Evolutionary conservation across 2,113 vertebrate genomes (phyloP).

Genomic region (Camarhynchus parvulus): DNA sequence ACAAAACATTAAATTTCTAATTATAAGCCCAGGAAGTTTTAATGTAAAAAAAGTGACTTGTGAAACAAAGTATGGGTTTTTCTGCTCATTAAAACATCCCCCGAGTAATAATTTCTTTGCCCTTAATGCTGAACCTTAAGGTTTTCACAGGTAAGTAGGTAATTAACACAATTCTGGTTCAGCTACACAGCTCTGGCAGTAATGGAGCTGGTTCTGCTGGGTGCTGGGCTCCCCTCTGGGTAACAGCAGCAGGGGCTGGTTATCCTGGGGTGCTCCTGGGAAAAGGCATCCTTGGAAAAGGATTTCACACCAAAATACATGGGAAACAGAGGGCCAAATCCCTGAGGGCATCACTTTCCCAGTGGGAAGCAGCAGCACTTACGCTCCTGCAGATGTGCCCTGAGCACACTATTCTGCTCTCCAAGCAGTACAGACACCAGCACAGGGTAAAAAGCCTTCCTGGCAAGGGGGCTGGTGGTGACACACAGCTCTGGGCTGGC

Average conservation of each 20-base stretch:
- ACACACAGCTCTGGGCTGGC: neutral
- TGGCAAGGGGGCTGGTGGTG: neutral
- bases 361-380: neutral
- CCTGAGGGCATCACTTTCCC: neutral
- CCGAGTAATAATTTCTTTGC: neutral
- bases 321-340: neutral
- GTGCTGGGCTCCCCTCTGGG: neutral
- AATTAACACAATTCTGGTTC: conserved; percentile 13
- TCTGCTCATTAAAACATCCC: conserved; percentile 34
- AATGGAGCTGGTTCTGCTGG: neutral
- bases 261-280: neutral
- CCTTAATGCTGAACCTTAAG: conserved; percentile 13
- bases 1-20: conserved; percentile 17
- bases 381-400: neutral
- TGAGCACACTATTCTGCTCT: neutral
- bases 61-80: neutral
- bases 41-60: neutral
- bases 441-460: neutral
- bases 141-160: neutral
- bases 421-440: neutral
- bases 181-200: neutral
- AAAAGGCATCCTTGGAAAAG: neutral
- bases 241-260: rapidly evolving
- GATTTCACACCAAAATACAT: neutral
- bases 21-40: conserved; percentile 24